phyloP scores from a whole-genome alignment of 2,888 invertebrate species.

The Syrista parreyssii region DNA sequence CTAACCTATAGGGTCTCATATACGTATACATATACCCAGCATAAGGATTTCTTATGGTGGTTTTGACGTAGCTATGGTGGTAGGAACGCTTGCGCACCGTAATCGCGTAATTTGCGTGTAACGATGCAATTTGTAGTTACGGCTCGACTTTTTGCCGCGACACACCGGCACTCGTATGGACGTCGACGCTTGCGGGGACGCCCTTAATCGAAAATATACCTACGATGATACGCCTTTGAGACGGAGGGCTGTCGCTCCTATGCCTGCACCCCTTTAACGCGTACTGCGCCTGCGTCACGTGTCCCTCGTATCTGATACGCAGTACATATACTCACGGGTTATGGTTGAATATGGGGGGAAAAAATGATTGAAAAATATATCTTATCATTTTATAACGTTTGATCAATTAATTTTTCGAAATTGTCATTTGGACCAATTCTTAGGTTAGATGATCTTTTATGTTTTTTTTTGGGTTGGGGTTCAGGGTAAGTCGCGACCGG shows the following conservation, averaged over 20 bases:
- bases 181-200: background rate
- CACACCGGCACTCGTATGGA: background rate
- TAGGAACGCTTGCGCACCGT: slow-evolving; percentile 40
- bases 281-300: background rate
- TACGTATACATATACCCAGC: background rate
- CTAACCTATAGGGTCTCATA: background rate
- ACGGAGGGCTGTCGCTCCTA: background rate
- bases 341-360: background rate
- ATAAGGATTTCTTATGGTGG: background rate
- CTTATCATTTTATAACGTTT: background rate
- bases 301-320: background rate
- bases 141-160: slow-evolving; percentile 31
- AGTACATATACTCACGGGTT: background rate
- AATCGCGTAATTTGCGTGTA: slow-evolving; percentile 60
- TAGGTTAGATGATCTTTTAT: too few species aligned
- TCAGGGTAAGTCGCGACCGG: background rate
- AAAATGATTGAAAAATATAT: background rate
- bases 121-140: slow-evolving; percentile 60
- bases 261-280: background rate
- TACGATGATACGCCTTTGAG: background rate
- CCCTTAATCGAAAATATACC: background rate
- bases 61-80: slow-evolving; percentile 2
- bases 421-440: background rate
- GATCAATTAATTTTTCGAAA: background rate
- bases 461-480: too few species aligned